A percentile compares a stretch with the other conserved stretches of the same genome.
These are phyloP conservation scores for Polia nebulosa DNA, from an alignment of 2,888 invertebrate genomes.

Conservation along the genomic window DNA sequence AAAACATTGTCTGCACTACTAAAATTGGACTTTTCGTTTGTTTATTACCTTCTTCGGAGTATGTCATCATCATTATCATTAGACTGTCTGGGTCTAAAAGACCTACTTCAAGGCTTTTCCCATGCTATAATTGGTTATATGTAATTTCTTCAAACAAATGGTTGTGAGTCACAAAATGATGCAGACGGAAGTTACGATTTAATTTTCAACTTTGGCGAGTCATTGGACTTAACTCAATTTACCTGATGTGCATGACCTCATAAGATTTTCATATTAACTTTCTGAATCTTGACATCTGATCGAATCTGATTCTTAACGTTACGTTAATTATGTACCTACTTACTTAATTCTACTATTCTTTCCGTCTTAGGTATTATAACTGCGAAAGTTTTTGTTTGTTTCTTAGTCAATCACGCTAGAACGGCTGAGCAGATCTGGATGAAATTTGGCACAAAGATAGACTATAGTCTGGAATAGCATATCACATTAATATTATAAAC, in stretches of 20 bases:
- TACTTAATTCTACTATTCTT: too few relatives aligned
- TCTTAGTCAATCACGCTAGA: too few relatives aligned
- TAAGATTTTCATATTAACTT: not conserved
- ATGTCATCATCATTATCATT: slow-evolving; percentile 56
- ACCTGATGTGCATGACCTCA: not conserved
- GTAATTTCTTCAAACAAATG: slow-evolving; percentile 33
- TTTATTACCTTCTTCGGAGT: slow-evolving; percentile 46
- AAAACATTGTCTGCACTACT: slow-evolving; percentile 55
- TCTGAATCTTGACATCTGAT: not conserved
- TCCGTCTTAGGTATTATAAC: too few relatives aligned
- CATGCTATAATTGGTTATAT: slow-evolving; percentile 37
- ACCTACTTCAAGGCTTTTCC: slow-evolving; percentile 51
- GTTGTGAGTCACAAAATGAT: slow-evolving; percentile 23
- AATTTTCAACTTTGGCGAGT: slow-evolving; percentile 10
- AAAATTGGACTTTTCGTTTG: slow-evolving; percentile 55
- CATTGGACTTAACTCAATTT: slow-evolving; percentile 8
- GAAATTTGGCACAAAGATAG: too few relatives aligned
- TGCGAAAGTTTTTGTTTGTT: too few relatives aligned
- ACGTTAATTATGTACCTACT: too few relatives aligned
- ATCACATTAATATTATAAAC: too few relatives aligned
- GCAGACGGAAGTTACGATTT: slow-evolving; percentile 3
- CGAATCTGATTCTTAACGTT: not conserved
- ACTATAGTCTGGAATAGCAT: too few relatives aligned
- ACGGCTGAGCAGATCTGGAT: too few relatives aligned
- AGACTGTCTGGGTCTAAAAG: slow-evolving; percentile 49